Evolutionary conservation across 2,113 vertebrate species (phyloP).

Genomic region (Tiliqua scincoides): DNA sequence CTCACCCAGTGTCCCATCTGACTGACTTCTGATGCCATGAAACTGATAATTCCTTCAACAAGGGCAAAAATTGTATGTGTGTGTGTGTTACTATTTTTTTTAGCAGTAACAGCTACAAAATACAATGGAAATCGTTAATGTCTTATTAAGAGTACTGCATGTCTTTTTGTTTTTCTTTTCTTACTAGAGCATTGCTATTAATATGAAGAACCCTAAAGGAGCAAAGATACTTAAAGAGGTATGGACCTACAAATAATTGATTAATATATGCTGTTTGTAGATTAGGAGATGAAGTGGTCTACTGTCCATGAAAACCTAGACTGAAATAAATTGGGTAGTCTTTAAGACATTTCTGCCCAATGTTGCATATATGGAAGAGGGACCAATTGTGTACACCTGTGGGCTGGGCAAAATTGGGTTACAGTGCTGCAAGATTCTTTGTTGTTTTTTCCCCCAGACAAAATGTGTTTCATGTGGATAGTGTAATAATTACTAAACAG

Average conservation of each 20-base stretch:
- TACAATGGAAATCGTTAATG: constrained; percentile 6
- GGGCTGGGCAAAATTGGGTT: no score
- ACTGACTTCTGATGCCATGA: no score
- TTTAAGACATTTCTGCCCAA: no score
- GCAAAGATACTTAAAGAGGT: constrained; percentile 86
- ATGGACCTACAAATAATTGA: constrained; percentile 9
- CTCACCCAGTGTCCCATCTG: no score
- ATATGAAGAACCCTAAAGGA: constrained; percentile 89
- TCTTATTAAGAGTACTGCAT: constrained; percentile 28
- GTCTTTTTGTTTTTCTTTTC: constrained; percentile 43
- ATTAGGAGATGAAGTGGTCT: background rate
- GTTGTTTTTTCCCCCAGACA: no score
- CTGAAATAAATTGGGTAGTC: no score
- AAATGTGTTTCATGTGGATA: background rate
- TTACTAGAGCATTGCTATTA: constrained; percentile 90
- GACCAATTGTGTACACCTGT: no score
- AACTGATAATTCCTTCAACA: constrained; percentile 1
- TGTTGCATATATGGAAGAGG: no score
- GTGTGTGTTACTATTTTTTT: no score
- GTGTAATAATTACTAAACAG: background rate
- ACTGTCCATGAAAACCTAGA: no score
- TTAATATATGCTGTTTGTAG: background rate
- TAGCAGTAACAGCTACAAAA: background rate
- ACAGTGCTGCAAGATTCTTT: no score
- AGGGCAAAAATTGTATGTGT: accelerated